These are phyloP conservation scores for Drosophila elegans DNA, from an alignment of 1,140 invertebrate species.

Conservation along the genomic window DNA sequence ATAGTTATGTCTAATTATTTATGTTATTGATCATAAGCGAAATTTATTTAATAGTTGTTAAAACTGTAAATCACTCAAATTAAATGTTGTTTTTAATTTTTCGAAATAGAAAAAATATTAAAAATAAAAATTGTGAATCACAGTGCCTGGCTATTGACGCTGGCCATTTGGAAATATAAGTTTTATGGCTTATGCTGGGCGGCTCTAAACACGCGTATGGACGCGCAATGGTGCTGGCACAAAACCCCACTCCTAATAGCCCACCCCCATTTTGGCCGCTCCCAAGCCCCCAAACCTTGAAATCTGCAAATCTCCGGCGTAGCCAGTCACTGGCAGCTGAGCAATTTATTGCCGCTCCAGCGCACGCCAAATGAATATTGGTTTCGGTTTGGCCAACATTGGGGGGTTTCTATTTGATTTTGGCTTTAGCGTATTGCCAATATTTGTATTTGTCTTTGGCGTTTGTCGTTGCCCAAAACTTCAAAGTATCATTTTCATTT, in stretches of 20 bases:
- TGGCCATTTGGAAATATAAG: slow-evolving; percentile 54
- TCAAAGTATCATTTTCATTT: slow-evolving; percentile 74
- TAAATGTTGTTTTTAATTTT: neutral
- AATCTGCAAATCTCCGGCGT: slow-evolving; percentile 34
- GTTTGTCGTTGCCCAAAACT: slow-evolving; percentile 57
- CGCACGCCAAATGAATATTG: slow-evolving; percentile 78
- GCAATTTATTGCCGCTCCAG: slow-evolving; percentile 74
- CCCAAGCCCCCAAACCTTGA: slow-evolving; percentile 21
- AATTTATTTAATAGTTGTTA: no score
- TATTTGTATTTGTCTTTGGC: slow-evolving; percentile 76
- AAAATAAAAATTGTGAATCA: neutral
- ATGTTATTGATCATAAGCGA: no score
- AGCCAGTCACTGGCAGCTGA: slow-evolving; percentile 51
- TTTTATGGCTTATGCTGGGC: slow-evolving; percentile 71
- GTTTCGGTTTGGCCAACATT: slow-evolving; percentile 53
- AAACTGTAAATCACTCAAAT: no score
- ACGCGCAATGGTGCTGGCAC: slow-evolving; percentile 4
- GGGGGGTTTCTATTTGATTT: slow-evolving; percentile 70
- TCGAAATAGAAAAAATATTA: neutral
- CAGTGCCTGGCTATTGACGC: slow-evolving; percentile 9
- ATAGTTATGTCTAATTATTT: no score
- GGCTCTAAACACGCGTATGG: slow-evolving; percentile 63
- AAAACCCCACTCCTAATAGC: neutral
- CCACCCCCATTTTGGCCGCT: slow-evolving; percentile 9
- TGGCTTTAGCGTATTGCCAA: slow-evolving; percentile 77